These are phyloP conservation scores for Clarias laeviceps DNA, from an alignment of 2,797 vertebrate genomes.

Conservation along the genomic window DNA sequence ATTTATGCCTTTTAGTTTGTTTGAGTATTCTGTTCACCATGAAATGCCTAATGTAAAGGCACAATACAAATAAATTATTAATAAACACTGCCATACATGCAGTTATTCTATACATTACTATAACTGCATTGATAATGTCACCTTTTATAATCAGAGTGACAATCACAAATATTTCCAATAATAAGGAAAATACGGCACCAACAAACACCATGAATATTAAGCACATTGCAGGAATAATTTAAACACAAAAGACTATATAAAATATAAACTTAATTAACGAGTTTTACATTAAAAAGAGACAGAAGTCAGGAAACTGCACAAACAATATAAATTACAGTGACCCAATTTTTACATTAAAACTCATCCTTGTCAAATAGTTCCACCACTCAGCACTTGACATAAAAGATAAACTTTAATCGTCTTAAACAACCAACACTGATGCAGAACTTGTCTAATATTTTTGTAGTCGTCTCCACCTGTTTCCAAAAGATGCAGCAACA, in stretches of 20 bases:
- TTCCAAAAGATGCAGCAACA: neutral
- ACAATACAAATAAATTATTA: too few relatives aligned
- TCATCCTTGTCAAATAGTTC: neutral
- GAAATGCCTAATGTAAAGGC: too few relatives aligned
- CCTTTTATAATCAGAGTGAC: neutral
- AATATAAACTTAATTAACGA: neutral
- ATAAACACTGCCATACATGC: too few relatives aligned
- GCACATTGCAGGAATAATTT: neutral
- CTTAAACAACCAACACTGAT: neutral
- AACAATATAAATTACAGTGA: neutral
- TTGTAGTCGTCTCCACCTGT: neutral
- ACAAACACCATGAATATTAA: neutral
- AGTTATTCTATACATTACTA: too few relatives aligned
- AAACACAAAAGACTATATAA: too few relatives aligned
- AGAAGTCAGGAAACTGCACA: neutral
- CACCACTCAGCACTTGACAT: neutral
- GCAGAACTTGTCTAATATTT: neutral
- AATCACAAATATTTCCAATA: neutral
- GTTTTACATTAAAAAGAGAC: neutral
- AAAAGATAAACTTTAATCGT: neutral
- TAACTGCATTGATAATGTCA: neutral
- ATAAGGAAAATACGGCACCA: neutral
- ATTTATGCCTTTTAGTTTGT: too few relatives aligned
- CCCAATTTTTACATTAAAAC: neutral
- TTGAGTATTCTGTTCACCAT: too few relatives aligned